A percentile compares a stretch with the other conserved stretches of the same genome.
Conservation (phyloP, 2,797 vertebrate species). For the Poeciliopsis gracilis region DNA sequence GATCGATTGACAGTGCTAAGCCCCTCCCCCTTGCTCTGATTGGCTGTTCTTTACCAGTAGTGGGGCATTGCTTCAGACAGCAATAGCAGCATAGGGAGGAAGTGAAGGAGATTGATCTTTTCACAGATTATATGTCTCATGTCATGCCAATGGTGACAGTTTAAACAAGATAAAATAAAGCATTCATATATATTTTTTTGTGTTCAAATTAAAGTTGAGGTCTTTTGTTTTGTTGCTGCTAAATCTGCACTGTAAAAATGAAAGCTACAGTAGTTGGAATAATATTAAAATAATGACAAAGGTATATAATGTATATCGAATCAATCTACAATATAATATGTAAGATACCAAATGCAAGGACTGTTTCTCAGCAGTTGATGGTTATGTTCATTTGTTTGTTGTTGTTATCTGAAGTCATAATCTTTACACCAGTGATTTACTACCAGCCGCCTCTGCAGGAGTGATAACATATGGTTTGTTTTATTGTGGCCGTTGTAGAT, state of each 20-base stretch:
- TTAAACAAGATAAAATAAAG: too few species aligned
- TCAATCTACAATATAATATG: too few species aligned
- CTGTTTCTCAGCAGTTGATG: neutral
- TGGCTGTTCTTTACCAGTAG: too few species aligned
- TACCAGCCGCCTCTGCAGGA: constrained; percentile 21
- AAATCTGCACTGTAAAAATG: neutral
- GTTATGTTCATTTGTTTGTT: neutral
- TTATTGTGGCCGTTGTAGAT: constrained; percentile 39
- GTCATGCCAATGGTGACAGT: too few species aligned
- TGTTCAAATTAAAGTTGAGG: neutral
- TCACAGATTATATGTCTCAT: too few species aligned
- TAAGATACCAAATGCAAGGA: neutral
- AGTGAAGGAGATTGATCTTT: too few species aligned
- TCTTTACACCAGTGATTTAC: constrained; percentile 34
- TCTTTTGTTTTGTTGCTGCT: neutral
- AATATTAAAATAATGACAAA: neutral
- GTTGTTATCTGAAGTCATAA: constrained; percentile 5
- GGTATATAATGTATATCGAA: neutral
- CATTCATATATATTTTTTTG: too few species aligned
- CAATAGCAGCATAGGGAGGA: too few species aligned
- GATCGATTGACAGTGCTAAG: too few species aligned
- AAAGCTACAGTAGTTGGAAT: neutral
- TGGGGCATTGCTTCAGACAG: too few species aligned
- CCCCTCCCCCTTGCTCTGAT: too few species aligned
- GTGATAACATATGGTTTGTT: constrained; percentile 24